phyloP scores from a whole-genome alignment of 2,113 vertebrate species.

The Puffinus mauretanicus region DNA sequence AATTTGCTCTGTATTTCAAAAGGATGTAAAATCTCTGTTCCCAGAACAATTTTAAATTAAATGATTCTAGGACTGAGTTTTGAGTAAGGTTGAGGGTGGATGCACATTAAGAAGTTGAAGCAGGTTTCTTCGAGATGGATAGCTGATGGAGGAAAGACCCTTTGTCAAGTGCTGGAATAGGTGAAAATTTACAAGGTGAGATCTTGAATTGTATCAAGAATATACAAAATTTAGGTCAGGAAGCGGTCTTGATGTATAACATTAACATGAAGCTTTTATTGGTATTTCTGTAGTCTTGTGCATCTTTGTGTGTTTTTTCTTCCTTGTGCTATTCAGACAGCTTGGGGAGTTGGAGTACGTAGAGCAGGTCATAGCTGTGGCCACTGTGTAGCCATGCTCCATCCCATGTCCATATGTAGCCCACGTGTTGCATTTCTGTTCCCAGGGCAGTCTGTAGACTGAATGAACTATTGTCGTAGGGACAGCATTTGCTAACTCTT shows the following conservation, averaged over 20 bases:
- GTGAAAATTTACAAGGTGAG: background rate
- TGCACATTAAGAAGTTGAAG: background rate
- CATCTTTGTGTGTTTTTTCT: background rate
- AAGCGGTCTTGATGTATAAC: background rate
- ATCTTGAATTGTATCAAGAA: background rate
- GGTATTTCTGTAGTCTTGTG: background rate
- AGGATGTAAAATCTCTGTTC: background rate
- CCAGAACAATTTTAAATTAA: background rate
- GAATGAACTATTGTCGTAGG: background rate
- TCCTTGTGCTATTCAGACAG: rapidly evolving
- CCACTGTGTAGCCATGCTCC: rapidly evolving
- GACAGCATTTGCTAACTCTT: background rate
- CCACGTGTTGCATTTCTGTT: background rate
- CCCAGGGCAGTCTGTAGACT: background rate
- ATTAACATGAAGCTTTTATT: background rate
- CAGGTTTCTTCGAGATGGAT: background rate
- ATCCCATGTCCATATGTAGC: background rate
- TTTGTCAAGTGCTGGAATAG: background rate
- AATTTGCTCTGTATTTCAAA: background rate
- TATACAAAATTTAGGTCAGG: background rate
- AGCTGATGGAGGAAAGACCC: background rate
- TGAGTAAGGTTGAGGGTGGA: background rate
- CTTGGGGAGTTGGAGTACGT: rapidly evolving
- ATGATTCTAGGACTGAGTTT: background rate
- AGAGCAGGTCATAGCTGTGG: background rate